Evolutionary conservation across 2,113 vertebrate genomes (phyloP), one percentile per base, ranked within the genome.

Genomic region (Menidia beryllina): DNA sequence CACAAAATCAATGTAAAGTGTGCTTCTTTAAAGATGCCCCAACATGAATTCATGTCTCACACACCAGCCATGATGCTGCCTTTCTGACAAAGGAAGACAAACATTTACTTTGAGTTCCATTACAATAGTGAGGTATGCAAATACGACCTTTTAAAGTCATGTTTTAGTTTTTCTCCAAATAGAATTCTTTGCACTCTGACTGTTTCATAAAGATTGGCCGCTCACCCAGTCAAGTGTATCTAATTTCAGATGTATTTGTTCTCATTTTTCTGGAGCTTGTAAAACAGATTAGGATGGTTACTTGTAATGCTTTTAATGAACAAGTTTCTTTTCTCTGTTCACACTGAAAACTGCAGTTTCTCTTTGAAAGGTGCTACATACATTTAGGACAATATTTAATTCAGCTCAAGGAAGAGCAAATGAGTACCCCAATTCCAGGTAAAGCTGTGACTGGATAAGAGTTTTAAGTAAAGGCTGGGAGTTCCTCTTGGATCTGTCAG

Each of bases 401-500:
- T 71, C 23, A 5, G 21, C 23, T 78, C 58, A 36, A 67, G 23
- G 26, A 79, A n/a, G 39, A 63, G 54, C 61, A 77, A 71, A 84
- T 85, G 39, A 83, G 78, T 71, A 49, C 14, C 69, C 83, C 5
- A 1, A 59, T 50, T 81, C 48, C 55, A 69, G 72, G 51, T 49
- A 54, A 74, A 34, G 51, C 43, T 55, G 4, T 27, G 43, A 60
- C 66, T 73, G 50, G 64, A 67, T 71, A 72, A 65, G 41, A 67
- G 41, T 80, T 84, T 83, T 27, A 60, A 53, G 73, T 76, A 73
- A 83, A 84, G 55, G 56, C 81, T 67, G 64, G 20, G 72, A 84
- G 75, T 80, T 76, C 50, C 68, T 74, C 12, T 64, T 68, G 50
- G 69, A 82, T 88, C 73, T 76, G 55, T 56, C 53, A 23, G 65